phyloP scores from a whole-genome alignment of 1,140 invertebrate species.

The Agrypnia vestita region DNA sequence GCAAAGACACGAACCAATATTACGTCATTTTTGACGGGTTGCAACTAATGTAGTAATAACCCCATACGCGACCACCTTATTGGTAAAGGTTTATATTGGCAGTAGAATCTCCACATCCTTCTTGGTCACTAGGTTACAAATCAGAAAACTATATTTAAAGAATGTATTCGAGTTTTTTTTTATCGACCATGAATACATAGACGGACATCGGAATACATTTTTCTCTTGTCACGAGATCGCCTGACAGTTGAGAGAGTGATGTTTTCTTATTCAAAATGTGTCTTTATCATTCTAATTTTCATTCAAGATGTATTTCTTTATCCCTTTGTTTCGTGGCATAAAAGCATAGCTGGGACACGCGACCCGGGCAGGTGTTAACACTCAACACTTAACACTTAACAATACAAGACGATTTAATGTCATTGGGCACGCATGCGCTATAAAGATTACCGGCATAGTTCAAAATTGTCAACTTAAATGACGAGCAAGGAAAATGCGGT shows the following conservation, averaged over 20 bases:
- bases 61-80: too few species aligned
- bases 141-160: background rate
- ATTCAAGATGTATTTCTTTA: conserved; percentile 41
- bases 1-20: too few species aligned
- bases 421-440: conserved; percentile 48
- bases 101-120: background rate
- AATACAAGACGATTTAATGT: conserved; percentile 40
- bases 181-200: background rate
- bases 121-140: background rate
- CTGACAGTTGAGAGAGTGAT: conserved; percentile 31
- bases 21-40: too few species aligned
- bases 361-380: conserved; percentile 44
- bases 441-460: conserved; percentile 17
- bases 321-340: conserved; percentile 41
- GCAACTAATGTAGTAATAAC: too few species aligned
- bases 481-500: background rate
- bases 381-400: conserved; percentile 36
- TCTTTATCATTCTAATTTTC: conserved; percentile 42
- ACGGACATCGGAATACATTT: background rate
- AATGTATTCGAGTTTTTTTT: background rate
- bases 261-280: conserved; percentile 45
- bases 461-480: conserved; percentile 1
- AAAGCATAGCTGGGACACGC: conserved; percentile 31
- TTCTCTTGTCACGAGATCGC: background rate
- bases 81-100: too few species aligned